Percentiles rank a stretch among this genome's conserved stretches.
Conservation (phyloP, 2,888 invertebrate genomes). For the Agapostemon virescens region DNA sequence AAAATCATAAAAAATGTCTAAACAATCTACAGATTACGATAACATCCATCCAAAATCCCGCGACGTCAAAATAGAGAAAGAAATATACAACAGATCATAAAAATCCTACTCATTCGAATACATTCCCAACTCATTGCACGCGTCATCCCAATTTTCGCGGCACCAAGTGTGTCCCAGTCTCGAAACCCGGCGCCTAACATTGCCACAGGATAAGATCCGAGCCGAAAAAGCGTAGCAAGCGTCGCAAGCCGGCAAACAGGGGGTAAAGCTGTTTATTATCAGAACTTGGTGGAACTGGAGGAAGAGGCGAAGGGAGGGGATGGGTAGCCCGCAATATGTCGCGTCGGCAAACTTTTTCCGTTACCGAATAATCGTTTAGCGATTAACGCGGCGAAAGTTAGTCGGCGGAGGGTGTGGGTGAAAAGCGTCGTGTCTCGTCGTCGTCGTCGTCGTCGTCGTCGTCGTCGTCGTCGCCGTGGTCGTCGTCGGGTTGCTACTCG, state of each 20-base stretch:
- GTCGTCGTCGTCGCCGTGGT: not conserved
- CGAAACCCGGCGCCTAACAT: not conserved
- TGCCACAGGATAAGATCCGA: not conserved
- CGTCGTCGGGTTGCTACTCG: not conserved
- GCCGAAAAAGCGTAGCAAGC: not conserved
- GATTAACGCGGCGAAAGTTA: constrained; percentile 45
- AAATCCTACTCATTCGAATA: no score
- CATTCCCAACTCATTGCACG: not conserved
- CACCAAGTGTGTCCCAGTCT: not conserved
- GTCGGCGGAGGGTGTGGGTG: not conserved
- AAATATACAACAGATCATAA: no score
- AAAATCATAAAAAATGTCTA: no score
- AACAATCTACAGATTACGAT: no score
- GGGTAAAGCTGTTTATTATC: constrained; percentile 21
- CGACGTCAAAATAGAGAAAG: no score
- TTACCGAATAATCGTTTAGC: constrained; percentile 38
- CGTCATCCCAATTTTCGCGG: not conserved
- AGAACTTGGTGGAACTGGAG: constrained; percentile 9
- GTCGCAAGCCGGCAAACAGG: not conserved
- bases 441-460: not conserved
- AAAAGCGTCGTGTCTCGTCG: not conserved
- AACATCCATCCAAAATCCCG: no score
- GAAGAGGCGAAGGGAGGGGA: not conserved
- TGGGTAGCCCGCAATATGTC: not conserved
- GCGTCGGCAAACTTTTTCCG: constrained; percentile 27